phyloP scores from a whole-genome alignment of 1,140 invertebrate genomes.

The Trachymyrmex septentrionalis region DNA sequence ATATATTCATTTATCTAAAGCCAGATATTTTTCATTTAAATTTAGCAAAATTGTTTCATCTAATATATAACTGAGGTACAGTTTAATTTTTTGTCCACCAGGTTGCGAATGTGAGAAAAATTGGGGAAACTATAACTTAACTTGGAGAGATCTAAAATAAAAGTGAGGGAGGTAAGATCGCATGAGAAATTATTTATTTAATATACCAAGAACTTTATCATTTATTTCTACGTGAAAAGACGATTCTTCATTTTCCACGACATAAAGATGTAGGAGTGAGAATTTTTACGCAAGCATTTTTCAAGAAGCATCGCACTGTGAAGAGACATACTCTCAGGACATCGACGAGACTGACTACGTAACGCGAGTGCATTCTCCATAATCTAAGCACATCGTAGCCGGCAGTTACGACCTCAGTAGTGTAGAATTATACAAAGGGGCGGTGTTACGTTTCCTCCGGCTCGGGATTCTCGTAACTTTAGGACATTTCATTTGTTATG shows the following conservation, averaged over 20 bases:
- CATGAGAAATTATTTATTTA: conserved; percentile 8
- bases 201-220: neutral
- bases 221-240: conserved; percentile 10
- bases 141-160: neutral
- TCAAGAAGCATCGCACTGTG: conserved; percentile 19
- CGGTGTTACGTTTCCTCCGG: conserved; percentile 59
- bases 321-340: conserved; percentile 32
- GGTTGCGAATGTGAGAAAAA: neutral
- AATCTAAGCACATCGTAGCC: conserved; percentile 62
- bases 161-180: neutral
- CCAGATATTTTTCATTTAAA: neutral
- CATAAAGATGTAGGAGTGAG: neutral
- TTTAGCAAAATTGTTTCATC: neutral
- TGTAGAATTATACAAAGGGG: conserved; percentile 65
- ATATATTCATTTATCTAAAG: neutral
- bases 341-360: conserved; percentile 51
- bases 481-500: conserved; percentile 66
- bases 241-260: neutral
- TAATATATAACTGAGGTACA: neutral
- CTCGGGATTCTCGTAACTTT: conserved; percentile 56
- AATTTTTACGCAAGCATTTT: conserved; percentile 54
- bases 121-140: neutral
- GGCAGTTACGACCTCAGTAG: conserved; percentile 59
- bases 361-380: conserved; percentile 61
- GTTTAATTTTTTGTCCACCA: neutral